These are phyloP conservation scores for Platycheirus albimanus DNA, from an alignment of 2,888 invertebrate species.

Conservation along the genomic window DNA sequence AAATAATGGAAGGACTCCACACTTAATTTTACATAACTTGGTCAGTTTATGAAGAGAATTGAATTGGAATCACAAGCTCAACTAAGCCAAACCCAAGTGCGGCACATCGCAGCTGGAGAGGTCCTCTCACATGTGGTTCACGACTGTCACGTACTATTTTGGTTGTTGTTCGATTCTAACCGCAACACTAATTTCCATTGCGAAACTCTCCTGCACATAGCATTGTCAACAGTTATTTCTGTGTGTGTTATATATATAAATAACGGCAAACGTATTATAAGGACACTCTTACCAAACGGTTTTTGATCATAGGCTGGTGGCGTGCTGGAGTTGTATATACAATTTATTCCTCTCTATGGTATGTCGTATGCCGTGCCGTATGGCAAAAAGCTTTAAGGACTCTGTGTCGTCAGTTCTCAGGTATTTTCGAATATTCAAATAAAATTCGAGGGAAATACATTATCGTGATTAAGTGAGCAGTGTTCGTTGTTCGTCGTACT, in stretches of 20 bases:
- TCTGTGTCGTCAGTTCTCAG: conserved; percentile 3
- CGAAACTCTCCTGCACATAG: conserved; percentile 31
- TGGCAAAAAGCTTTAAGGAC: background rate
- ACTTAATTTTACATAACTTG: conserved; percentile 17
- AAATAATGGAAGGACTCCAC: background rate
- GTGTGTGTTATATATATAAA: background rate
- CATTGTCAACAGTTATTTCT: conserved; percentile 67
- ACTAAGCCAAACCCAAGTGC: conserved; percentile 40
- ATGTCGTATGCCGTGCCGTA: too few species aligned
- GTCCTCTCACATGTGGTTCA: conserved; percentile 50
- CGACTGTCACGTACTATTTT: conserved; percentile 70
- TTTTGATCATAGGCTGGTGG: conserved; percentile 9
- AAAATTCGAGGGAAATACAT: conserved; percentile 72
- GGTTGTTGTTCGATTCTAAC: conserved; percentile 68
- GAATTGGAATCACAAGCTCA: background rate
- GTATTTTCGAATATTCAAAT: conserved; percentile 69
- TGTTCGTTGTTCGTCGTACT: conserved; percentile 53
- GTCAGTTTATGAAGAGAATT: conserved; percentile 41
- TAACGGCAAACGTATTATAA: conserved; percentile 32
- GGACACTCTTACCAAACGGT: conserved; percentile 29
- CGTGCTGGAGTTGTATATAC: conserved; percentile 8
- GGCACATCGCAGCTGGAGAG: conserved; percentile 28
- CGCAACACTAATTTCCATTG: conserved; percentile 68
- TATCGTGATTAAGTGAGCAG: conserved; percentile 74
- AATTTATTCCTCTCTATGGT: conserved; percentile 53